These are phyloP conservation scores for Frankliniella intonsa DNA, from an alignment of 2,888 invertebrate species.

Conservation along the genomic window DNA sequence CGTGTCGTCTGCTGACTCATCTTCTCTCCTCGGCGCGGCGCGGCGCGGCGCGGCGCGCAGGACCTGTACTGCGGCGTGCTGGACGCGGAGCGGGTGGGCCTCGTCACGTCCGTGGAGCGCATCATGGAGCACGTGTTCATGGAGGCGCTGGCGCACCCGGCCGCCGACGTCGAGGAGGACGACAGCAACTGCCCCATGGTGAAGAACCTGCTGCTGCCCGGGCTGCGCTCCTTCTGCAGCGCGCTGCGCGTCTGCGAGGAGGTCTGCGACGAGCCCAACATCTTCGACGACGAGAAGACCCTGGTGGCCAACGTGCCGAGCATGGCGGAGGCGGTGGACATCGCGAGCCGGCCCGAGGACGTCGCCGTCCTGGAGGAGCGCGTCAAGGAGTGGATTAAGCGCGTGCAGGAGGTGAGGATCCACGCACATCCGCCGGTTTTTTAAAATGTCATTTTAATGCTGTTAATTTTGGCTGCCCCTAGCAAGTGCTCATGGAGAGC, in stretches of 20 bases:
- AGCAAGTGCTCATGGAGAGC: conserved; percentile 75
- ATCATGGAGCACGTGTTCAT: conserved; percentile 85
- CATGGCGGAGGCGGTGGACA: conserved; percentile 62
- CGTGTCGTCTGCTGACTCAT: no score
- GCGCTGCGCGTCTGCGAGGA: conserved; percentile 88
- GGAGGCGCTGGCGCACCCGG: conserved; percentile 80
- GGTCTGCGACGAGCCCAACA: conserved; percentile 70
- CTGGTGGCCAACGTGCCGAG: conserved; percentile 58
- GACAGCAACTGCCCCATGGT: conserved; percentile 73
- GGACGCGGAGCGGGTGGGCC: conserved; percentile 69
- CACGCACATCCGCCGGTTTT: background rate
- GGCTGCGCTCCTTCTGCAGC: conserved; percentile 80
- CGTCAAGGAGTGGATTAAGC: conserved; percentile 73
- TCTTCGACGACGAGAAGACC: conserved; percentile 68
- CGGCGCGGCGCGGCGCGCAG: no score
- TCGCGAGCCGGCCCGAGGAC: conserved; percentile 62
- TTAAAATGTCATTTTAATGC: conserved; percentile 28
- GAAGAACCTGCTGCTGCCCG: conserved; percentile 76
- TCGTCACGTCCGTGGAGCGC: conserved; percentile 82
- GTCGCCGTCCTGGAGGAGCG: conserved; percentile 65
- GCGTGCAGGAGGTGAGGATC: conserved; percentile 60
- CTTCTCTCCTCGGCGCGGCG: no score
- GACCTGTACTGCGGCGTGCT: conserved; percentile 65
- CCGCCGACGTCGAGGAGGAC: conserved; percentile 68
- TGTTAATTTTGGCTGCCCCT: conserved; percentile 15